Conservation (phyloP, 2,113 vertebrate species). For the Symphodus melops region DNA sequence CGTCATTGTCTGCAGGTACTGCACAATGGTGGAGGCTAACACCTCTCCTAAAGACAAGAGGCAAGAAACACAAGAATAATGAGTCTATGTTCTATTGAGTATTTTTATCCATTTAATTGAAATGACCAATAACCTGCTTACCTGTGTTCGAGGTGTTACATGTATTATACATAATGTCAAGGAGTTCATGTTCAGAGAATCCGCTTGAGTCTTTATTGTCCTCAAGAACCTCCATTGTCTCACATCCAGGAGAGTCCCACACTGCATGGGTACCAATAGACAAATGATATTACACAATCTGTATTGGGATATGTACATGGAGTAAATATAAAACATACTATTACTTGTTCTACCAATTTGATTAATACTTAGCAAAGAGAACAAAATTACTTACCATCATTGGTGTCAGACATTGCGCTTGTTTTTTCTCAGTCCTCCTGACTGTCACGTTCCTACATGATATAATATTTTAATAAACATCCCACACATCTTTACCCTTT, state of each 20-base stretch:
- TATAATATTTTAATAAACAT: conserved; percentile 16
- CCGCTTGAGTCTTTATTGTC: conserved; percentile 56
- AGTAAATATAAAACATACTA: not conserved
- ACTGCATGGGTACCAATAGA: conserved; percentile 50
- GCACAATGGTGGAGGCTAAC: conserved; percentile 75
- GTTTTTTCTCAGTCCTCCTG: conserved; percentile 24
- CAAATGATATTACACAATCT: not conserved
- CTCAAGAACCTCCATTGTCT: conserved; percentile 37
- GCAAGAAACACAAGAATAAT: conserved; percentile 1
- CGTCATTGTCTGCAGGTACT: conserved; percentile 79
- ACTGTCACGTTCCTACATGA: conserved; percentile 30
- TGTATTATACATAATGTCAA: conserved; percentile 81
- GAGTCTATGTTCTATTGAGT: not conserved
- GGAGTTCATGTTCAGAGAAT: conserved; percentile 82
- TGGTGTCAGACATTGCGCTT: conserved; percentile 53
- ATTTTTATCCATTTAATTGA: not conserved
- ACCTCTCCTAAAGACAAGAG: conserved; percentile 70
- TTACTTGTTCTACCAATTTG: not conserved
- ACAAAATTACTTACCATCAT: conserved; percentile 58
- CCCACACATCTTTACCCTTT: not conserved
- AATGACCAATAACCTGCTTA: conserved; percentile 27
- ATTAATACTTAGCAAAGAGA: not conserved
- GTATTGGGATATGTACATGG: not conserved
- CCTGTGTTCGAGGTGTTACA: conserved; percentile 77
- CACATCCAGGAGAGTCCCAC: conserved; percentile 57